These are phyloP conservation scores for Protobothrops flavoviridis DNA, from an alignment of 2,113 vertebrate genomes.

Conservation along the genomic window DNA sequence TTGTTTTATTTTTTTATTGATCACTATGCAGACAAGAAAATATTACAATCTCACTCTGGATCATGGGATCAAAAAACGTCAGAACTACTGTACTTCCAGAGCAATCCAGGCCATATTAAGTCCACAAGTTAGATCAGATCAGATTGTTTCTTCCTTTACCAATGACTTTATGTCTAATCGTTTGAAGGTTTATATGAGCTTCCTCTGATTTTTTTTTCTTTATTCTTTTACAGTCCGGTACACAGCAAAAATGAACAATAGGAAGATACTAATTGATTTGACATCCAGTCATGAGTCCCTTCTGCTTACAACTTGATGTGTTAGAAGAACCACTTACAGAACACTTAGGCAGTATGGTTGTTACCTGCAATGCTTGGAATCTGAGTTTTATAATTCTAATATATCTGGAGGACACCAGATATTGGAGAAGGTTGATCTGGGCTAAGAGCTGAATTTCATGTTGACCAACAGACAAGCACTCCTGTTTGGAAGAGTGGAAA, in stretches of 20 bases:
- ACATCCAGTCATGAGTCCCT: background rate
- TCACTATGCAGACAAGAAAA: background rate
- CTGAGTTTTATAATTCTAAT: background rate
- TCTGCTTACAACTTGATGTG: background rate
- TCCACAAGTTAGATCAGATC: background rate
- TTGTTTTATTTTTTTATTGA: background rate
- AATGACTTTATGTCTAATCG: background rate
- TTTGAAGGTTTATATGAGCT: background rate
- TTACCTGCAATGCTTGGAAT: background rate
- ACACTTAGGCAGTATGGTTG: background rate
- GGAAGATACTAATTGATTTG: background rate
- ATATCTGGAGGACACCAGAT: background rate
- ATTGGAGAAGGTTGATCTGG: background rate
- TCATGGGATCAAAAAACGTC: background rate
- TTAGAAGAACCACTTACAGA: background rate
- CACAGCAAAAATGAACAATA: background rate
- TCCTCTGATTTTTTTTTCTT: background rate
- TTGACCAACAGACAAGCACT: background rate
- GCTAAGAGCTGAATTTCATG: background rate
- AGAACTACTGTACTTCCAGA: background rate
- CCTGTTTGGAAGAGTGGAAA: background rate
- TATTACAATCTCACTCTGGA: background rate
- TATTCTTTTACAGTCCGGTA: background rate
- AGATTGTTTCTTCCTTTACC: background rate
- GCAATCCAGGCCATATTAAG: background rate